These are phyloP conservation scores for Lagorchestes hirsutus DNA, from an alignment of 2,797 vertebrate species.

Conservation along the genomic window DNA sequence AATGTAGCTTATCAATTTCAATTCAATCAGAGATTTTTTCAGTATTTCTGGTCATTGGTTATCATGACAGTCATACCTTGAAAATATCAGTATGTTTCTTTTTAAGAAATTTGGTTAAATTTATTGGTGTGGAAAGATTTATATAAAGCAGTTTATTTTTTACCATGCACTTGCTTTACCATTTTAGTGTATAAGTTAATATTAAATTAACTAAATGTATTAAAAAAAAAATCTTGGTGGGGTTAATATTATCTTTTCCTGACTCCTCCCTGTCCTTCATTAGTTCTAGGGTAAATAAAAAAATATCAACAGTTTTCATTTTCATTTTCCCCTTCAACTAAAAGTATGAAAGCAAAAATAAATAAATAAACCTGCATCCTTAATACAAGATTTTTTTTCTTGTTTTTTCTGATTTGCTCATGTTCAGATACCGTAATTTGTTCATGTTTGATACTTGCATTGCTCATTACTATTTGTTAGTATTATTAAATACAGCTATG, in stretches of 20 bases:
- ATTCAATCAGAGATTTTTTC: slow-evolving; percentile 58
- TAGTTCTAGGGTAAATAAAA: neutral
- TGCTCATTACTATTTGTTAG: too few species aligned
- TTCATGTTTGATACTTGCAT: too few species aligned
- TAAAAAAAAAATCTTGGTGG: slow-evolving; percentile 45
- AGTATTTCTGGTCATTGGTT: slow-evolving; percentile 73
- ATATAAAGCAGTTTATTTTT: slow-evolving; percentile 73
- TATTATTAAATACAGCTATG: too few species aligned
- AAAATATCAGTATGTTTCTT: slow-evolving; percentile 65
- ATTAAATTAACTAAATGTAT: neutral
- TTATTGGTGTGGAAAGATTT: slow-evolving; percentile 63
- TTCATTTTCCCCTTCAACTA: neutral
- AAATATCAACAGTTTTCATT: neutral
- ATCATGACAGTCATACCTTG: slow-evolving; percentile 71
- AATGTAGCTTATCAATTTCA: slow-evolving; percentile 55
- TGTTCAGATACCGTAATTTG: too few species aligned
- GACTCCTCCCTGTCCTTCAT: too few species aligned
- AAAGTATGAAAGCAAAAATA: too few species aligned
- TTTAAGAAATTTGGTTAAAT: slow-evolving; percentile 67
- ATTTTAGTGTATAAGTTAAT: neutral
- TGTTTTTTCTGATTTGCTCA: too few species aligned
- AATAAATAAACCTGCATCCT: too few species aligned
- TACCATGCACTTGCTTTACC: too few species aligned
- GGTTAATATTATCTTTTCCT: neutral
- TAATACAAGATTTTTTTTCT: too few species aligned